Evolutionary conservation across 2,888 invertebrate genomes (phyloP).

Genomic region (Drosophila demipolita): DNA sequence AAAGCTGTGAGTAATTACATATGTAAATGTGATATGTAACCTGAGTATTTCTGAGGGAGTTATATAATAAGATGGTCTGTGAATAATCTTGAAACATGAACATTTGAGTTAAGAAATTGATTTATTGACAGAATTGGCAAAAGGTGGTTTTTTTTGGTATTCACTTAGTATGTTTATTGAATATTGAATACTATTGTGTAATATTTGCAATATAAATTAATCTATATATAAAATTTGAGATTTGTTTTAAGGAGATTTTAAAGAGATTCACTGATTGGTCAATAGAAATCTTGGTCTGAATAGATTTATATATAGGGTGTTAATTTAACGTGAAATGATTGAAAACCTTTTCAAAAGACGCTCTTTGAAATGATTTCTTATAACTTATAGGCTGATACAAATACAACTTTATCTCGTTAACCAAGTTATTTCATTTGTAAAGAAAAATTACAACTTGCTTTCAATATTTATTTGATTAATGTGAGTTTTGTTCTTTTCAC

Average conservation of each 20-base stretch:
- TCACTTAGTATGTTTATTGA: neutral
- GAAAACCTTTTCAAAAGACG: neutral
- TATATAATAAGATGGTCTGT: conserved; percentile 34
- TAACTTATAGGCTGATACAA: neutral
- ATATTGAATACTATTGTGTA: neutral
- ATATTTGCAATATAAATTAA: neutral
- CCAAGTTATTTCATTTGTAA: conserved; percentile 8
- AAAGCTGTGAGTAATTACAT: conserved; percentile 43
- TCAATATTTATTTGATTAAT: neutral
- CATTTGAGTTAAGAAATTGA: conserved; percentile 18
- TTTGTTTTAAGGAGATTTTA: neutral
- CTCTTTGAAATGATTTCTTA: neutral
- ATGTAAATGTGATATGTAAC: conserved; percentile 56
- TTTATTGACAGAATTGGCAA: conserved; percentile 32
- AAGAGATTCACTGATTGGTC: neutral
- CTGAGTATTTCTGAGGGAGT: conserved; percentile 3
- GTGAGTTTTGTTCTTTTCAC: neutral
- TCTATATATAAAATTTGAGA: neutral
- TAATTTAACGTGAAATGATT: neutral
- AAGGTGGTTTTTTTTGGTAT: neutral
- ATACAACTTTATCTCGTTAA: conserved; percentile 13
- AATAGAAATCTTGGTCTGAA: neutral
- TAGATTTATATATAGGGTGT: neutral
- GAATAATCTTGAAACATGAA: conserved; percentile 16
- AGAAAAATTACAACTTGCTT: neutral